Evolutionary conservation across 2,113 vertebrate genomes (phyloP).

Genomic region (Chionomys nivalis): DNA sequence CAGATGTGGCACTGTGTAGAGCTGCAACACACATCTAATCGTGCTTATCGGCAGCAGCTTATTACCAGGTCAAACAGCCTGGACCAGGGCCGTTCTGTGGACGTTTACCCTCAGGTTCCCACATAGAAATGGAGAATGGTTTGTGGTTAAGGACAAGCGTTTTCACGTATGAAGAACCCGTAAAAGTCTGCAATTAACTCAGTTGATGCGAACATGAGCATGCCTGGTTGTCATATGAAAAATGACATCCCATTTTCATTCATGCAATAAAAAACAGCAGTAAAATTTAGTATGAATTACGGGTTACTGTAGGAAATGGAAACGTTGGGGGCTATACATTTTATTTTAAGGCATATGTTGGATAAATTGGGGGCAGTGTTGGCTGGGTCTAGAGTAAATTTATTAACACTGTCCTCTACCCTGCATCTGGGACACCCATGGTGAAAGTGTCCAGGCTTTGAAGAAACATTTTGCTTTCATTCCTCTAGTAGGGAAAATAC

Average conservation of each 20-base stretch:
- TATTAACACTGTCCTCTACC: not conserved
- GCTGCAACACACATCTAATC: not conserved
- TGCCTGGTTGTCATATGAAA: not conserved
- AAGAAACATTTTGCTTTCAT: not conserved
- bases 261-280: not conserved
- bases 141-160: not conserved
- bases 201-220: not conserved
- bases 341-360: conserved; percentile 65
- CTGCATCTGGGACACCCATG: not conserved
- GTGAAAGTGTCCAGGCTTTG: not conserved
- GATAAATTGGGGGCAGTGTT: conserved; percentile 24
- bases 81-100: not conserved
- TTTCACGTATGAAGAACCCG: not conserved
- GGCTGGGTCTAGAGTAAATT: conserved; percentile 19
- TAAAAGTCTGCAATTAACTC: not conserved
- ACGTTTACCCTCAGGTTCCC: not conserved
- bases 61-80: not conserved
- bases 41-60: not conserved
- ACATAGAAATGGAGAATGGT: not conserved
- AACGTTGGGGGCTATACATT: not conserved
- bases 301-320: not conserved
- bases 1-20: not conserved
- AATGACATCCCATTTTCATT: not conserved
- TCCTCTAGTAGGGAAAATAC: not conserved
- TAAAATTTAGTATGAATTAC: not conserved